Evolutionary conservation across 2,797 vertebrate species (phyloP).

Genomic region (Lacerta viridis): DNA sequence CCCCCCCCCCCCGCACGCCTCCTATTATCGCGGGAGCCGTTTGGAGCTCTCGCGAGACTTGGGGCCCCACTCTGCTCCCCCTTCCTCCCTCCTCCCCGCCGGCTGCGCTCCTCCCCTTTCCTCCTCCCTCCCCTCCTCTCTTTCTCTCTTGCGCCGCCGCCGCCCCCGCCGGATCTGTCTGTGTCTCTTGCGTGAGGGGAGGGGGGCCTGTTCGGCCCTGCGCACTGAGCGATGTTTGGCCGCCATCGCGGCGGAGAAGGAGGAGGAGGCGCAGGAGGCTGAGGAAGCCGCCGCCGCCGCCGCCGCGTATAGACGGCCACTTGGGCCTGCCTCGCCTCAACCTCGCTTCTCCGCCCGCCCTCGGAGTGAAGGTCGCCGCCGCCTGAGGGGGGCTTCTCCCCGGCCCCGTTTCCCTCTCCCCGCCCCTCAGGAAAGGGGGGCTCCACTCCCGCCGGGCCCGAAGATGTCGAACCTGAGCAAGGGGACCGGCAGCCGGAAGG

Average conservation of each 20-base stretch:
- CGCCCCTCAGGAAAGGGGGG: conserved; percentile 66
- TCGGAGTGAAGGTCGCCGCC: conserved; percentile 77
- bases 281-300: conserved; percentile 52
- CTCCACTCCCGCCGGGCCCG: conserved; percentile 62
- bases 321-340: conserved; percentile 21
- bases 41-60: conserved; percentile 18
- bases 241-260: conserved; percentile 89
- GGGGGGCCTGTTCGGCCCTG: conserved; percentile 81
- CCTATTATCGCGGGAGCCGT: conserved; percentile 1
- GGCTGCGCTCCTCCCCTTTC: background rate
- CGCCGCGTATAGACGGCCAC: conserved; percentile 50
- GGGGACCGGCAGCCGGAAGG: conserved; percentile 95
- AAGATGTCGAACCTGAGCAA: conserved; percentile 99
- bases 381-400: conserved; percentile 57
- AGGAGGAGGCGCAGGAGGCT: conserved; percentile 80
- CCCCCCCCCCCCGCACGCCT: background rate
- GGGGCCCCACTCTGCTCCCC: background rate
- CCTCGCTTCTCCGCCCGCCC: background rate
- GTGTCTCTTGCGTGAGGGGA: conserved; percentile 61
- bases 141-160: conserved; percentile 40
- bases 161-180: conserved; percentile 76
- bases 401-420: conserved; percentile 53
- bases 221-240: conserved; percentile 89
- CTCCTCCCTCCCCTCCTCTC: conserved; percentile 9
- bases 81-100: conserved; percentile 17